Percentiles rank a stretch among this genome's conserved stretches.
Conservation (phyloP, 2,797 vertebrate genomes). For the Alcedo atthis region DNA sequence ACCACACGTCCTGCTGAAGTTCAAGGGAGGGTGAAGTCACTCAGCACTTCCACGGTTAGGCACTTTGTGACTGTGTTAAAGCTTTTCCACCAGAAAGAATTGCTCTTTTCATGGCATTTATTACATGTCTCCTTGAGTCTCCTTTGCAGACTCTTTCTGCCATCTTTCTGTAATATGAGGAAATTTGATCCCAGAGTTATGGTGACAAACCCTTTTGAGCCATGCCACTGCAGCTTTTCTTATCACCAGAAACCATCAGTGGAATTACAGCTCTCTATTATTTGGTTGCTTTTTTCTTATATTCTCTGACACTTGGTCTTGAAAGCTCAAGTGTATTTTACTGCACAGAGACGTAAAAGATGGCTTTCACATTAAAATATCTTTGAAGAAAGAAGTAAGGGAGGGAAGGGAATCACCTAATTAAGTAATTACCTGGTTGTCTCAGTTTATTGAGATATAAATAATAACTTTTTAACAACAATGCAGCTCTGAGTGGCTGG, state of each 20-base stretch:
- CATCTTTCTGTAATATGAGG: slow-evolving; percentile 66
- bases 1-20: not conserved
- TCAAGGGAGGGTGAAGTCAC: slow-evolving; percentile 28
- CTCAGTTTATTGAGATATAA: slow-evolving; percentile 16
- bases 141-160: slow-evolving; percentile 67
- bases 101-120: slow-evolving; percentile 56
- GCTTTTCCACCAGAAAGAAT: slow-evolving; percentile 57
- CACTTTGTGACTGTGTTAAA: slow-evolving; percentile 58
- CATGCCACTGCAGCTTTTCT: slow-evolving; percentile 40
- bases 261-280: slow-evolving; percentile 61
- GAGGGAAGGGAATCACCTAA: not conserved
- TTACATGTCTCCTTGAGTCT: slow-evolving; percentile 62
- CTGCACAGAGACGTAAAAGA: not conserved
- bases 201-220: slow-evolving; percentile 55
- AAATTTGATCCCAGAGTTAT: slow-evolving; percentile 68
- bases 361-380: slow-evolving; percentile 30
- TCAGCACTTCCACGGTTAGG: slow-evolving; percentile 47
- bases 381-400: slow-evolving; percentile 2
- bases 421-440: not conserved
- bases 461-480: slow-evolving; percentile 29
- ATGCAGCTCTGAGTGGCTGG: not conserved
- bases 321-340: slow-evolving; percentile 12
- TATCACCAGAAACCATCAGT: slow-evolving; percentile 54
- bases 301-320: slow-evolving; percentile 21
- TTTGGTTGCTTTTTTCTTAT: slow-evolving; percentile 35